Evolutionary conservation across 30 jellyfish, hydroid and myxozoan species (phyloP).

Genomic region (Chrysaora quinquecirrha): DNA sequence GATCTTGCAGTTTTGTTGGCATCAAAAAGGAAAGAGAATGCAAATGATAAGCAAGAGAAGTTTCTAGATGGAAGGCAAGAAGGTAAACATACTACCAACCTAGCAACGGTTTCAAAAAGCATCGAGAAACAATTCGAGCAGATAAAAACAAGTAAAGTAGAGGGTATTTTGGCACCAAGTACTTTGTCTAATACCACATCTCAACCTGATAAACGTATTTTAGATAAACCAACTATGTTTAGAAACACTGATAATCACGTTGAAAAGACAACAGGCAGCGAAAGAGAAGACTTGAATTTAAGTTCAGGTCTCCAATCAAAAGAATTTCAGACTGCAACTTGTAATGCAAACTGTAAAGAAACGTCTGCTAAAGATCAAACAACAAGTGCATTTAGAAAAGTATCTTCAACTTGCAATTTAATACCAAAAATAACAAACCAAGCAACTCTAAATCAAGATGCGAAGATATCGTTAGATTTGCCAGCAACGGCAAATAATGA

Average conservation of each 20-base stretch:
- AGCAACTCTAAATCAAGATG: background rate
- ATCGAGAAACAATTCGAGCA: no score
- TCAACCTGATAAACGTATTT: background rate
- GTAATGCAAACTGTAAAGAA: background rate
- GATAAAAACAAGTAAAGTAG: background rate
- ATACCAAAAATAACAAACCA: background rate
- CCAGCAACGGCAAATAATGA: background rate
- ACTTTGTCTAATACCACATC: background rate
- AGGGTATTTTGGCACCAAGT: background rate
- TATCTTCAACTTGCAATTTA: background rate
- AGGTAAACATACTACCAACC: background rate
- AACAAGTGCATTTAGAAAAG: constrained; percentile 36
- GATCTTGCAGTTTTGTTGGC: background rate
- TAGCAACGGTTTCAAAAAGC: background rate
- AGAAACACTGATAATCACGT: background rate
- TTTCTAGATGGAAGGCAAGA: no score
- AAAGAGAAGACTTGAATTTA: background rate
- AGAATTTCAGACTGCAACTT: background rate
- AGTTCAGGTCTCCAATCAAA: background rate
- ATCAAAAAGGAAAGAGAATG: background rate
- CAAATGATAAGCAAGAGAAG: background rate
- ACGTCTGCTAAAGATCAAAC: background rate
- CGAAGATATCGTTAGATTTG: background rate
- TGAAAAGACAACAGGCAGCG: background rate
- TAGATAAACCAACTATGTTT: background rate